Evolutionary conservation across 2,797 vertebrate genomes (phyloP), one percentile per base, ranked within the genome.

Genomic region (Falco columbarius): DNA sequence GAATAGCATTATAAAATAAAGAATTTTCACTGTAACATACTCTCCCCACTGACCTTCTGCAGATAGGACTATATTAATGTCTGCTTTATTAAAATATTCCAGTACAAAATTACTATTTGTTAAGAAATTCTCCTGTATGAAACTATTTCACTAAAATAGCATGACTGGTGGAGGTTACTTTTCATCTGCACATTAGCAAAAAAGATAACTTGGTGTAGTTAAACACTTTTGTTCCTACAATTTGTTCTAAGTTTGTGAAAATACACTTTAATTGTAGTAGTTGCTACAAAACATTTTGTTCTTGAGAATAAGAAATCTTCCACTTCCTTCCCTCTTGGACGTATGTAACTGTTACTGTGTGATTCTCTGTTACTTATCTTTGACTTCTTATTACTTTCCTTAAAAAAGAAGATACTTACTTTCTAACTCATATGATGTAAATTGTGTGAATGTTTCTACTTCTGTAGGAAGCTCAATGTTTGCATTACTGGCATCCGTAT

Each of bases 331-430:
- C 4, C 22, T 79, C 32, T 30, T 80, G 26, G 8, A 86, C 10
- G 20, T 23, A 49, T 0, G 4, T 27, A 66, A 51, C 3, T 32
- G 10, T 23, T 19, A 68, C 27, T 34, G 7, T 10, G 24, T 30
- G 23, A 70, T 24, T 59, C 24, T 34, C 75, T 89, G 9, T 61
- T 67, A 80, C 2, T 2, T 36, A 46, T 52, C 15, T 34, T 65
- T 86, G 36, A 10, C 18, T 70, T 90, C 68, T 51, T 7, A 68
- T 18, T 5, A 42, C 3, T 29, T 63, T 44, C 26, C 3, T 5
- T 1, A 10, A 61, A 55, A 83, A 73, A 68, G 7, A 72, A 72
- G 9, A 34, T 86, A 97, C 98, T 98, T 97, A 98, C 98, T 49
- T 71, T 98, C 93, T 72, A 97, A 59, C 15, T 97, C 94, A 91